Evolutionary conservation across 2,888 invertebrate species (phyloP).

Genomic region (Synanthedon myopaeformis): DNA sequence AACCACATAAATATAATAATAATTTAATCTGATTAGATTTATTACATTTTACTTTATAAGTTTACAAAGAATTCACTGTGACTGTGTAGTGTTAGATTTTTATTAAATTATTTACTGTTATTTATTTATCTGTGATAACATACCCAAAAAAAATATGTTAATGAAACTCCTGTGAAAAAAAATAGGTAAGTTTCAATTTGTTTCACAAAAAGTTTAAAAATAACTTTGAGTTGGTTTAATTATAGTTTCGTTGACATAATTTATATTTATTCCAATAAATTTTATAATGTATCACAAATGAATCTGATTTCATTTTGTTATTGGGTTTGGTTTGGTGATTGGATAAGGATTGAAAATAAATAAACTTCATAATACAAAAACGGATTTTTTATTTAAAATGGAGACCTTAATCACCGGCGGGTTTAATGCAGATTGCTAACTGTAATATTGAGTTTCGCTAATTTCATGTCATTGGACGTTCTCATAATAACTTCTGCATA

Average conservation of each 20-base stretch:
- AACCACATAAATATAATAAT: too few species aligned
- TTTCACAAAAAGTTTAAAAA: too few species aligned
- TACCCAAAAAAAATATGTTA: too few species aligned
- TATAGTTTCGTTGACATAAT: neutral
- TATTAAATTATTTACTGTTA: too few species aligned
- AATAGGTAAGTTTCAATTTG: too few species aligned
- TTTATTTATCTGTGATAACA: too few species aligned
- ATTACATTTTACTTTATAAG: too few species aligned
- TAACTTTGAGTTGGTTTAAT: too few species aligned
- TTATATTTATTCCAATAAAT: neutral
- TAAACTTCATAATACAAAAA: neutral
- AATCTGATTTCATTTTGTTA: neutral
- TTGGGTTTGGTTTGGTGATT: neutral
- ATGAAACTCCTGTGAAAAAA: too few species aligned
- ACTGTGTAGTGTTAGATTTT: too few species aligned
- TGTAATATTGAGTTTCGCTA: neutral
- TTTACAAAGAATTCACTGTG: too few species aligned
- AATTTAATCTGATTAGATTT: too few species aligned
- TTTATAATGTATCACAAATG: conserved; percentile 1
- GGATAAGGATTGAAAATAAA: neutral
- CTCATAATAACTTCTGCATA: conserved; percentile 75
- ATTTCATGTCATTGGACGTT: conserved; percentile 75
- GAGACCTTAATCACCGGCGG: neutral
- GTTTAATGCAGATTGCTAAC: conserved; percentile 1
- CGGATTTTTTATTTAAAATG: conserved; percentile 2